Conservation (phyloP, 2,113 vertebrate genomes). For the Prietella phreatophila region DNA sequence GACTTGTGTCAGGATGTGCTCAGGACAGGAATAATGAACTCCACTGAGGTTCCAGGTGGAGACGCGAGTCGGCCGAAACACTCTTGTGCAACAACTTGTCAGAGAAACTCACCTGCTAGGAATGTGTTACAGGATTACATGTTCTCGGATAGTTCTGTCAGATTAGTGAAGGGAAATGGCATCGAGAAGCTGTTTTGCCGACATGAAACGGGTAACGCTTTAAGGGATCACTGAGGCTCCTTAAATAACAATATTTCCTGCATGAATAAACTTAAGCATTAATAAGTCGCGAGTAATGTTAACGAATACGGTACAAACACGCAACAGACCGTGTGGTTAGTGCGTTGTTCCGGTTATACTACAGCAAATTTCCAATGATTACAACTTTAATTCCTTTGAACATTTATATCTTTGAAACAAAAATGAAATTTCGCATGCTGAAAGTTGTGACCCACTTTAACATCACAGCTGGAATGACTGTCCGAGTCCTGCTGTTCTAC, state of each 20-base stretch:
- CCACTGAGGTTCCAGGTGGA: not conserved
- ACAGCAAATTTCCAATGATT: no score
- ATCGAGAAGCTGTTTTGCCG: not conserved
- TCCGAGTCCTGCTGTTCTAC: no score
- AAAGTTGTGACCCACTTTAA: no score
- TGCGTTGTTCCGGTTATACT: no score
- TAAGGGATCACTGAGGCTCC: not conserved
- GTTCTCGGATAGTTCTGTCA: not conserved
- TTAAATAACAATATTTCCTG: not conserved
- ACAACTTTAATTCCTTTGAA: no score
- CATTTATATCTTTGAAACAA: no score
- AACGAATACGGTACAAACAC: not conserved
- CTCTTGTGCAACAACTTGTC: not conserved
- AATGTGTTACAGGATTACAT: not conserved
- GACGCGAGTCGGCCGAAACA: not conserved
- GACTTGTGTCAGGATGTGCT: slow-evolving; percentile 10
- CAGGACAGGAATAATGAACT: slow-evolving; percentile 6
- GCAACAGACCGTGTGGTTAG: no score
- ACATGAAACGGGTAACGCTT: not conserved
- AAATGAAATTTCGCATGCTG: no score
- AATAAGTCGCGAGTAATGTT: not conserved
- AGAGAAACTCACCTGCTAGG: not conserved
- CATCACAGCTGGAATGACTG: not conserved
- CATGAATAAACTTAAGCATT: not conserved
- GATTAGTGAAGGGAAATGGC: not conserved